Evolutionary conservation across 2,888 invertebrate species (phyloP), one percentile per base, ranked within the genome.

Genomic region (Eledone cirrhosa): DNA sequence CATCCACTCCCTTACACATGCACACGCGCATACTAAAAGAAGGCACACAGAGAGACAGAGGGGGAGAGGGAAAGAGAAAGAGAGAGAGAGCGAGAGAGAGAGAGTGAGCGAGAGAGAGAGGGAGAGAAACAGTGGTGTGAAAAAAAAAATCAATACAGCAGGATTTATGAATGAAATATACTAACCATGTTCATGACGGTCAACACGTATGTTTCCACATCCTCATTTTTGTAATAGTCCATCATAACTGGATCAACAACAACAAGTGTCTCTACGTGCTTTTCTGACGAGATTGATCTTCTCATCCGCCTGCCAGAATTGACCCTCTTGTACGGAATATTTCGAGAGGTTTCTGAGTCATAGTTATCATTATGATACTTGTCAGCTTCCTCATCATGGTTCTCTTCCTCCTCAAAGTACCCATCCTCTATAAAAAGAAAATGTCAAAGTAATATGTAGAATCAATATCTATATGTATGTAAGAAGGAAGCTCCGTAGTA

Each of bases 141-240:
- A 53, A n/a, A 53, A 5, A 53, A 53, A 5, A n/a, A 53, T 1
- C 19, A 53, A 2, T 2, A 5, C 19, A 53, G 4, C n/a, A 19
- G 19, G 41, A 75, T 65, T 1, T 4, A n/a, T 8, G 27, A 77
- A 24, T 0, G 59, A 63, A 2, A 11, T 27, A 27, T 29, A 85
- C 91, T 93, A 87, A 92, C 97, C 95, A 97, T 96, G 90, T 97
- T 97, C 96, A 97, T 96, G 83, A 97, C 95, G 78, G 96, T 96
- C 78, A 97, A 92, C 47, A 97, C 93, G 91, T 97, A 97, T 13
- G 94, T 95, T 89, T 95, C 94, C 84, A 96, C 93, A 88, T 95
- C 95, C 86, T 94, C 94, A 86, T 94, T 93, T 85, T 93, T 92
- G 91, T 97, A 96, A 90, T 96, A 96, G 78, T 95, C 94, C 84